Evolutionary conservation across 2,888 invertebrate genomes (phyloP), one percentile per base, ranked within the genome.

Genomic region (Uloborus plumipes): DNA sequence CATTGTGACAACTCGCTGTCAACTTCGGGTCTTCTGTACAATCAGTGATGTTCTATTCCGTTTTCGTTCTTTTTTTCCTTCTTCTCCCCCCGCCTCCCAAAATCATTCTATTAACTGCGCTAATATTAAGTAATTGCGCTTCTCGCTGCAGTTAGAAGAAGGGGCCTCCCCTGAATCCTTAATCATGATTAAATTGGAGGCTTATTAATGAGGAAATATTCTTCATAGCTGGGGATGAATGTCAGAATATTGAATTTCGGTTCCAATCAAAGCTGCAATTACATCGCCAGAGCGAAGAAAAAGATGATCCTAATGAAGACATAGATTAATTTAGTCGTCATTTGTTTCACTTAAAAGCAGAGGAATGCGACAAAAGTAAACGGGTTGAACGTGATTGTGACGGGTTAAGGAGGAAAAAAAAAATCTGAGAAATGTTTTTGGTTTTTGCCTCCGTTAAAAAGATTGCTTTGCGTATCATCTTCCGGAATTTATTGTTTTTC

Each of bases 171-270:
- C 49, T 61, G 67, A 73, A 69, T 62, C 59, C 80, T 74, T 80
- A 80, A 80, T 80, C 80, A 73, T 80, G 80, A 80, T 80, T 73
- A 80, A 80, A 67, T 39, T 39, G 67, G 69, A 67, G 73, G 26
- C 69, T 74, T 80, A 80, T 80, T 80, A 80, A 80, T 74, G 80
- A 74, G 80, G 58, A 80, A 80, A 80, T 80, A 80, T 80, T 74
- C 80, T 74, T 80, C 80, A 80, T 69, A 22, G 59, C 67, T 31
- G 26, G 39, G 71, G 62, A 78, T 78, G 64, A 78, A 69, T 71
- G 80, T 80, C 80, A 80, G 69, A 67, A 80, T 80, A 80, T 80
- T 80, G 80, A 80, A 80, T 80, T 80, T 80, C 80, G 50, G 61
- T 74, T 53, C 73, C 80, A 80, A 80, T 80, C 80, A 80, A 62